phyloP scores from a whole-genome alignment of 1,140 invertebrate species.

The Heliconius nattereri region DNA sequence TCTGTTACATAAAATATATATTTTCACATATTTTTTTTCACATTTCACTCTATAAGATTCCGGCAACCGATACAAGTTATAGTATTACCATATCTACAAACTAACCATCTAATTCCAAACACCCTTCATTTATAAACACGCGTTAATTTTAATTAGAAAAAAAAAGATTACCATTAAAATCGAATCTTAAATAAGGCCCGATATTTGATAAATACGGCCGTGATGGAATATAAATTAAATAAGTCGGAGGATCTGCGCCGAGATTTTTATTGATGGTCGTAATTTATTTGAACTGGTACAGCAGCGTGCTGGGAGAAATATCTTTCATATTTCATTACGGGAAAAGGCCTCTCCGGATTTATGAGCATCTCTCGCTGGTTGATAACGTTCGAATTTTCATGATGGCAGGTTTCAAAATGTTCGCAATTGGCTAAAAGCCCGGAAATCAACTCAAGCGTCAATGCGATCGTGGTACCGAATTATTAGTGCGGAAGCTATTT shows the following conservation, averaged over 20 bases:
- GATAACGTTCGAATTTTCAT: constrained; percentile 72
- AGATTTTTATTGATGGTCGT: constrained; percentile 14
- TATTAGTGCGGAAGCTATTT: constrained; percentile 49
- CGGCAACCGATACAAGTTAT: too few species aligned
- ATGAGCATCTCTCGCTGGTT: constrained; percentile 72
- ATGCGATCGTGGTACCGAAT: constrained; percentile 47
- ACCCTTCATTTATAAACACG: too few species aligned
- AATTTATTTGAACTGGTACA: constrained; percentile 69
- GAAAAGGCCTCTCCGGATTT: constrained; percentile 74
- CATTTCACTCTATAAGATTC: too few species aligned
- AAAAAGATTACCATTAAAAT: background rate
- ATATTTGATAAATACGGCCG: constrained; percentile 45
- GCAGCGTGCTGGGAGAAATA: constrained; percentile 75
- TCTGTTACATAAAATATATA: too few species aligned
- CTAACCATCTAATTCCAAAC: too few species aligned
- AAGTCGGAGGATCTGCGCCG: constrained; percentile 54
- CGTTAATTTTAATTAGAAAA: background rate
- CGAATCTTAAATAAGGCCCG: constrained; percentile 27
- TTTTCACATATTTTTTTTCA: too few species aligned
- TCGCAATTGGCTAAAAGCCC: constrained; percentile 54
- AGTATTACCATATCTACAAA: too few species aligned
- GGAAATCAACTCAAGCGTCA: constrained; percentile 52
- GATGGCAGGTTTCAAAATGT: constrained; percentile 50
- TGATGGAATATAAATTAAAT: constrained; percentile 75
- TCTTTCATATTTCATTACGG: too few species aligned